A percentile compares a stretch with the other conserved stretches of the same genome.
phyloP scores from a whole-genome alignment of 2,797 vertebrate genomes.

The Pantherophis vulpinus region DNA sequence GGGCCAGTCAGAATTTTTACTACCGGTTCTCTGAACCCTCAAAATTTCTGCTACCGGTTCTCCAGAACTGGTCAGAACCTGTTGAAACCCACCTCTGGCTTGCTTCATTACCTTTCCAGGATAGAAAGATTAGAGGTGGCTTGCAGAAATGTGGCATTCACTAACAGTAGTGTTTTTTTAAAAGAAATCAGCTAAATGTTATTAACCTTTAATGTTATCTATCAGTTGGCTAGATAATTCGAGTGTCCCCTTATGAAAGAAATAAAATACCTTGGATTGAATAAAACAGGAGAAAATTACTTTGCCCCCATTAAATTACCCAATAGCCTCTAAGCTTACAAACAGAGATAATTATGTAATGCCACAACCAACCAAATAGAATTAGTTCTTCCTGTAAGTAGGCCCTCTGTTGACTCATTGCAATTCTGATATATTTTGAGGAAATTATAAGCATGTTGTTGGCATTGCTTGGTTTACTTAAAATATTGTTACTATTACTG shows the following conservation, averaged over 20 bases:
- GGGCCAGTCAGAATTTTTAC: no score
- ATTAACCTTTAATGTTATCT: constrained; percentile 14
- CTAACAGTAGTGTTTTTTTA: constrained; percentile 20
- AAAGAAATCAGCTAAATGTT: constrained; percentile 29
- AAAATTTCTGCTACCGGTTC: no score
- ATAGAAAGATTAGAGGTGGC: constrained; percentile 56
- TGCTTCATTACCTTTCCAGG: constrained; percentile 45
- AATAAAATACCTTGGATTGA: constrained; percentile 25
- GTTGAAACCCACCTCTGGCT: neutral
- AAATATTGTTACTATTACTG: constrained; percentile 82
- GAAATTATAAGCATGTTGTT: constrained; percentile 62
- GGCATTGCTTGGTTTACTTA: constrained; percentile 65
- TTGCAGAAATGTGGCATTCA: constrained; percentile 38
- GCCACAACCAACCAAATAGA: constrained; percentile 31
- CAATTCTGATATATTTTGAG: constrained; percentile 34
- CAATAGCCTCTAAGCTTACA: constrained; percentile 38
- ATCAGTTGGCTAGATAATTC: constrained; percentile 30
- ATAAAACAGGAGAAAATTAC: constrained; percentile 29
- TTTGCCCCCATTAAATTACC: neutral
- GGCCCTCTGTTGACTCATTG: constrained; percentile 34
- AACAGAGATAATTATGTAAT: constrained; percentile 43
- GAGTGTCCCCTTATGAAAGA: constrained; percentile 27
- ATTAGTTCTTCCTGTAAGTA: constrained; percentile 36
- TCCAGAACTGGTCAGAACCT: no score
- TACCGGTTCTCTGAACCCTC: no score